These are phyloP conservation scores for Byasa hedistus DNA, from an alignment of 2,888 invertebrate genomes.

Conservation along the genomic window DNA sequence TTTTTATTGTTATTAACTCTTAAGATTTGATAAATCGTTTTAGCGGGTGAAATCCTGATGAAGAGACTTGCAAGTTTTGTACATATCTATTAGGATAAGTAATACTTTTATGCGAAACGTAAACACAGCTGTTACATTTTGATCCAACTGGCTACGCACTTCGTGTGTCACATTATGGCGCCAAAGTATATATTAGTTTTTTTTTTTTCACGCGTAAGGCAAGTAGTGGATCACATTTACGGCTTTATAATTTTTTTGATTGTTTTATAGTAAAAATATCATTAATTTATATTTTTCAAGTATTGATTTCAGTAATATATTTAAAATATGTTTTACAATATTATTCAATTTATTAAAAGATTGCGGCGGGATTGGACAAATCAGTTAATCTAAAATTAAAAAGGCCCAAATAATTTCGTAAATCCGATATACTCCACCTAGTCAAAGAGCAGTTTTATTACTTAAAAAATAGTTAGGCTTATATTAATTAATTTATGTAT, in stretches of 20 bases:
- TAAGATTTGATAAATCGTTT: conserved; percentile 68
- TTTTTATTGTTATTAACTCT: conserved; percentile 62
- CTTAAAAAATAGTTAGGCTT: conserved; percentile 62
- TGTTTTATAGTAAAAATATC: neutral
- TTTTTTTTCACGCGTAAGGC: neutral
- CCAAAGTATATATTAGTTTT: neutral
- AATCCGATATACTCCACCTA: conserved; percentile 66
- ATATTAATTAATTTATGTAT: conserved; percentile 58
- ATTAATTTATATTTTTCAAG: neutral
- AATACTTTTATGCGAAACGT: conserved; percentile 31
- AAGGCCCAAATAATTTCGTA: conserved; percentile 29
- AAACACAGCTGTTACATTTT: conserved; percentile 19
- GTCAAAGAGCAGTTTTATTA: conserved; percentile 73
- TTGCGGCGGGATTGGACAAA: conserved; percentile 13
- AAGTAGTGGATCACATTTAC: no score
- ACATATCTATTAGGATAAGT: conserved; percentile 77
- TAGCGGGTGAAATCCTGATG: conserved; percentile 66
- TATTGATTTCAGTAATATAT: neutral
- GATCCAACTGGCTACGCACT: conserved; percentile 22
- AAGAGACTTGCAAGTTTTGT: conserved; percentile 77
- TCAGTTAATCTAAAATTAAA: conserved; percentile 19
- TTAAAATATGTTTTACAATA: neutral
- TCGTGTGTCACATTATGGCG: conserved; percentile 1
- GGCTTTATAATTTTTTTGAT: neutral
- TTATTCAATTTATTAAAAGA: neutral